Base-by-base conservation (phyloP, 2,797 vertebrate genomes). In the Alosa sapidissima region DNA sequence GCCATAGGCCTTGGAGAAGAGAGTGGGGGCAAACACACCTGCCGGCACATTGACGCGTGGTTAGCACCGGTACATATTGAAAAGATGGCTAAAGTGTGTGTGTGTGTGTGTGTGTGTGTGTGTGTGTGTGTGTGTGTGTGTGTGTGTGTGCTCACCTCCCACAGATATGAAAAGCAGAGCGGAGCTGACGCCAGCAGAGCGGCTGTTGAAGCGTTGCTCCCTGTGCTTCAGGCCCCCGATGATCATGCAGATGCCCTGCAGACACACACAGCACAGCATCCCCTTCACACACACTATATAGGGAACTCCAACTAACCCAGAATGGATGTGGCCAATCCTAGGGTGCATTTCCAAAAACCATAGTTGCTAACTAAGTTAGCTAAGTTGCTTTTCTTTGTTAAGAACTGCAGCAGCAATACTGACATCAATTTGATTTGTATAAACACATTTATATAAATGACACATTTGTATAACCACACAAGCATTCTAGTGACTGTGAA, bases 1-100 rank as follows among this genome's bases (percentile, higher is more conserved):
- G 60, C 97, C 97, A 0, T 97, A 98, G 0, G 95, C 94, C 92
- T 98, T 98, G 55, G 97, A 97, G 93, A 98, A 98, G 33, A 98
- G 95, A 0, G 97, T 98, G 0, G 97, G 97, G 13, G 97, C 96
- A 84, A 98, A 98, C 55, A 97, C 96, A 8, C 97, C 97, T 98
- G 68, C 0, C 48, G 82, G 83, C 3, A 49, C 16, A 75, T 75
- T 75, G 68, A 36, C 2, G 41, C 5, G 65, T 47, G 41, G 41
- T 41, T 45, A 75, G 68, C 28, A 19, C 41, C 65, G 36, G 33
- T 72, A 19, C 33, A 45, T 41, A 16, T 36, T 5, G 33, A 75
- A 3, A 16, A 75, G 14, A 58, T 5, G 19, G 5, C 21, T 58
- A 19, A 68, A 9, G 10, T 33, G n/a, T 33, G 3, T 68, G 62